Percentiles rank a stretch among this genome's conserved stretches.
phyloP scores from a whole-genome alignment of 2,888 invertebrate genomes.

The Acronicta aceris region DNA sequence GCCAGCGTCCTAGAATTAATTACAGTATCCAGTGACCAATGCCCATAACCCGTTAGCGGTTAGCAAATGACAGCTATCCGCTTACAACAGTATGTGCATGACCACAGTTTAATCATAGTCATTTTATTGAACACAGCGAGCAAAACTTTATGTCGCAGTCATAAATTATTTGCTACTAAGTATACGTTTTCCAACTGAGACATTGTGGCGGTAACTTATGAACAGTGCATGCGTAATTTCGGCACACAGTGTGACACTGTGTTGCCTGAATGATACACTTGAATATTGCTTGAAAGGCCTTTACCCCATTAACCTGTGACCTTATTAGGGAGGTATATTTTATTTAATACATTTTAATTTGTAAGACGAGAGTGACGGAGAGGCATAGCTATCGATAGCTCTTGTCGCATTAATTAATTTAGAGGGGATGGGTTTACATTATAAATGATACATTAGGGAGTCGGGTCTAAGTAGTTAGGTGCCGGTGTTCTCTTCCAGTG shows the following conservation, averaged over 20 bases:
- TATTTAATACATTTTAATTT: constrained; percentile 59
- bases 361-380: constrained; percentile 56
- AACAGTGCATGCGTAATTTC: constrained; percentile 12
- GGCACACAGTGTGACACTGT: constrained; percentile 20
- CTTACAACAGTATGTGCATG: constrained; percentile 33
- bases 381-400: constrained; percentile 58
- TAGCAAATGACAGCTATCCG: constrained; percentile 33
- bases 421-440: constrained; percentile 51
- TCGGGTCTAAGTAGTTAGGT: constrained; percentile 29
- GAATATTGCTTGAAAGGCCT: constrained; percentile 53
- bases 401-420: constrained; percentile 62
- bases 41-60: constrained; percentile 14
- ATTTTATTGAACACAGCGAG: constrained; percentile 42
- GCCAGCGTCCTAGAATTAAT: constrained; percentile 21
- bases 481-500: constrained; percentile 38
- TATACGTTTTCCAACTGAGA: constrained; percentile 42
- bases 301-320: constrained; percentile 72
- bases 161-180: constrained; percentile 50
- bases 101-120: constrained; percentile 51
- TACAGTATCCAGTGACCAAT: constrained; percentile 16
- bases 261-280: constrained; percentile 10
- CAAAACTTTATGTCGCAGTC: constrained; percentile 52
- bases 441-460: constrained; percentile 52
- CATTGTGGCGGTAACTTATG: constrained; percentile 24
- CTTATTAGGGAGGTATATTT: constrained; percentile 65